A percentile compares a stretch with the other conserved stretches of the same genome.
phyloP scores from a whole-genome alignment of 1,140 invertebrate species.

The Vanessa tameamea region DNA sequence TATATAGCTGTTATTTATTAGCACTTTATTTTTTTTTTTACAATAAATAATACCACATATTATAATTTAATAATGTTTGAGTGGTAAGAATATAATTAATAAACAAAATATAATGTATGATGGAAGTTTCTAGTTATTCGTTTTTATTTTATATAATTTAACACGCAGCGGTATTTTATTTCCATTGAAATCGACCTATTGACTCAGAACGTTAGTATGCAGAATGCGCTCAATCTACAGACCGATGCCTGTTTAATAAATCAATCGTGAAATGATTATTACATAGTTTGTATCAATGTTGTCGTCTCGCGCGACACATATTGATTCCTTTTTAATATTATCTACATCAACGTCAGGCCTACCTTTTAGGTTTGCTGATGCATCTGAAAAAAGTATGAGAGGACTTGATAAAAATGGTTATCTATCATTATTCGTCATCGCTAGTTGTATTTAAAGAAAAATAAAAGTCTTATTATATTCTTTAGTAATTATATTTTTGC shows the following conservation, averaged over 20 bases:
- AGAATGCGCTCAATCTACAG: constrained; percentile 34
- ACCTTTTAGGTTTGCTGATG: background rate
- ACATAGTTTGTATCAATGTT: constrained; percentile 39
- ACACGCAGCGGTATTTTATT: constrained; percentile 13
- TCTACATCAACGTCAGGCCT: background rate
- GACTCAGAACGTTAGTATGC: constrained; percentile 33
- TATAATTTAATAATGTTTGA: too few species aligned
- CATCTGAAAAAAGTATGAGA: too few species aligned
- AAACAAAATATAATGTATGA: background rate
- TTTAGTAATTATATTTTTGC: too few species aligned
- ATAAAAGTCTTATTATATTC: too few species aligned
- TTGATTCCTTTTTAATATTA: constrained; percentile 7
- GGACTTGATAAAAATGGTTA: too few species aligned
- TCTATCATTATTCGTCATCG: too few species aligned
- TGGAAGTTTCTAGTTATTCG: background rate
- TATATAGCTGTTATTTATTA: background rate
- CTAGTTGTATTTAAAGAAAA: too few species aligned
- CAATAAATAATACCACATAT: background rate
- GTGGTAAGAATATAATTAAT: background rate
- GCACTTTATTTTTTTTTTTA: background rate
- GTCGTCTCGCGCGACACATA: constrained; percentile 19
- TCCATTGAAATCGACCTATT: constrained; percentile 19
- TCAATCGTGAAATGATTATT: constrained; percentile 40
- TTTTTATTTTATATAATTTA: background rate
- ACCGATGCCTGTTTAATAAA: constrained; percentile 40